Evolutionary conservation across 2,888 invertebrate genomes (phyloP).

Genomic region (Zonitis immaculata): DNA sequence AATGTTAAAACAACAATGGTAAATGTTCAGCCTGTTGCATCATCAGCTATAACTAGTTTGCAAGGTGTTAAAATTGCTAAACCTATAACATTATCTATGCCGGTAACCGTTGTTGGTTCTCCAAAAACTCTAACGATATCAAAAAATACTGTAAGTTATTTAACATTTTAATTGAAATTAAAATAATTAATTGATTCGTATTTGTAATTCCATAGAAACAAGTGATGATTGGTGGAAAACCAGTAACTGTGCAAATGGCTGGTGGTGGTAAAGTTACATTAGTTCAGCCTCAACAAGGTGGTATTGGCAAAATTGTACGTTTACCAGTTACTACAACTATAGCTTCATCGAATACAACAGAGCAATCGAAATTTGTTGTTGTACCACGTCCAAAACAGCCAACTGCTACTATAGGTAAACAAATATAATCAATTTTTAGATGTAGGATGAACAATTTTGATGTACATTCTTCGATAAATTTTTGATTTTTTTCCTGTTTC

Average conservation of each 20-base stretch:
- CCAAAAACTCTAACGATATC: slow-evolving; percentile 59
- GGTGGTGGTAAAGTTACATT: slow-evolving; percentile 60
- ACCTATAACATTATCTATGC: slow-evolving; percentile 66
- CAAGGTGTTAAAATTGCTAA: slow-evolving; percentile 56
- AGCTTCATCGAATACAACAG: slow-evolving; percentile 31
- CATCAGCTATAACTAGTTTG: slow-evolving; percentile 39
- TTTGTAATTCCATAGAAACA: slow-evolving; percentile 51
- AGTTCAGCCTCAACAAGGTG: slow-evolving; percentile 45
- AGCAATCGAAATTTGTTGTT: slow-evolving; percentile 49
- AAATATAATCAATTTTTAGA: not conserved
- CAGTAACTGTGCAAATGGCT: slow-evolving; percentile 67
- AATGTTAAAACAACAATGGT: slow-evolving; percentile 48
- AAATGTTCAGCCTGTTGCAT: slow-evolving; percentile 47
- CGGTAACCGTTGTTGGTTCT: slow-evolving; percentile 48
- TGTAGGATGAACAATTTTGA: too few relatives aligned
- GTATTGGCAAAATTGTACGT: slow-evolving; percentile 43
- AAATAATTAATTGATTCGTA: not conserved
- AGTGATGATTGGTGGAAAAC: slow-evolving; percentile 65
- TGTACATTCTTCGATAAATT: too few relatives aligned
- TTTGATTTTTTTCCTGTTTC: not conserved
- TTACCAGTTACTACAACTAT: slow-evolving; percentile 42
- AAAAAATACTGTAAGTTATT: slow-evolving; percentile 49
- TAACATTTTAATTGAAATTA: not conserved
- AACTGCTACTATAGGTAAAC: slow-evolving; percentile 52
- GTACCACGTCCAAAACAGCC: slow-evolving; percentile 54